Evolutionary conservation across 2,888 invertebrate species (phyloP), one percentile per base, ranked within the genome.

Genomic region (Malachius bipustulatus): DNA sequence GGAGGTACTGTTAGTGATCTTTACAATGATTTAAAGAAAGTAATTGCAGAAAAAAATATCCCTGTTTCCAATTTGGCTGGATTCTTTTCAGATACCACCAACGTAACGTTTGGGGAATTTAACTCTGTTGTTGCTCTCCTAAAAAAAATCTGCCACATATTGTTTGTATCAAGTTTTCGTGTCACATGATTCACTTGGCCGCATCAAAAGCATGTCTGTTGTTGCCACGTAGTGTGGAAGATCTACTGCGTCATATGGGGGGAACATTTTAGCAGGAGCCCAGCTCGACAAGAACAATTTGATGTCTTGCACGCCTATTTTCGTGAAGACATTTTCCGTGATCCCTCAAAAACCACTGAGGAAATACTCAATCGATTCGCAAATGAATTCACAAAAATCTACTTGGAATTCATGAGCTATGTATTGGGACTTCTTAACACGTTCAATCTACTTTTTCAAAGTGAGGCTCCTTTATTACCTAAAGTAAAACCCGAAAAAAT

Each of bases 191-290:
- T 26, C 48, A 56, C 41, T 42, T 57, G 33, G 45, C 49, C 19
- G 42, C 53, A 32, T 48, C 48, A 4, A 48, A 56, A 40, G 56
- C 57, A 13, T 57, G 56, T 41, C 37, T 55, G 2, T 50, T 50
- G 41, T 40, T 59, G 13, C 58, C 58, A 3, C 34, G 38, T 30
- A 36, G 30, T 9, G 41, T 50, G n/a, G 48, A 50, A 38, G 46
- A 50, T 36, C 24, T 50, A 14, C 37, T 49, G 13, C 37, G 49
- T 35, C 49, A 47, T 41, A 30, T 50, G 14, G 43, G 44, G 10
- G 36, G 41, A n/a, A 27, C 45, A 47, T 24, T 48, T 47, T 30
- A 39, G 38, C 32, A 35, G 46, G 29, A 47, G 45, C 26, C 26
- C 37, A 36, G 33, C 30, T 42, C 8, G 43, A 45, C 39, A 57